Percentiles rank a stretch among this genome's conserved stretches.
phyloP scores from a whole-genome alignment of 2,797 vertebrate species.

The Neosilurus mollespiculum region DNA sequence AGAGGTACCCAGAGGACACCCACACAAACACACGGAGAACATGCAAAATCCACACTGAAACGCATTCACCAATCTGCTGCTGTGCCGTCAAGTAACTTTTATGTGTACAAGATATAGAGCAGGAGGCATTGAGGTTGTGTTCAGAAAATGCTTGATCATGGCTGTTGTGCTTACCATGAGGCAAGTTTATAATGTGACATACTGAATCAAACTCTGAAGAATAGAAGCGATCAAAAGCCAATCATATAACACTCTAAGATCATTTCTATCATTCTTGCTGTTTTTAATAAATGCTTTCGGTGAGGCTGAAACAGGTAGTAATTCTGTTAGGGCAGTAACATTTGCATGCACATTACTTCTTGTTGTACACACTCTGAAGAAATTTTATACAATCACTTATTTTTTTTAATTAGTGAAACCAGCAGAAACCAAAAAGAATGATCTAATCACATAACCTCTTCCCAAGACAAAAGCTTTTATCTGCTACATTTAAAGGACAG shows the following conservation, averaged over 20 bases:
- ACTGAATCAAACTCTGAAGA: not conserved
- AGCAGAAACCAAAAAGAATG: constrained; percentile 25
- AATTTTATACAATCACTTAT: constrained; percentile 11
- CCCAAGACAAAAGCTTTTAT: constrained; percentile 46
- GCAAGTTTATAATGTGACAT: not conserved
- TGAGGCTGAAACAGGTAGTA: not conserved
- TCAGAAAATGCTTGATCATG: not conserved
- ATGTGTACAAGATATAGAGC: too few relatives aligned
- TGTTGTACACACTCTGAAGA: constrained; percentile 20
- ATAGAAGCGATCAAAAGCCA: not conserved
- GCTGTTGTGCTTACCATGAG: not conserved
- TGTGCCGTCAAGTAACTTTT: too few relatives aligned
- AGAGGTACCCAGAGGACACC: too few relatives aligned
- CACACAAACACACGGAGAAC: too few relatives aligned
- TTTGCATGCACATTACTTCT: constrained; percentile 13
- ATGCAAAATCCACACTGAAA: too few relatives aligned
- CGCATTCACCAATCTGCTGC: too few relatives aligned
- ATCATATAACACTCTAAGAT: not conserved
- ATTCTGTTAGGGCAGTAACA: not conserved
- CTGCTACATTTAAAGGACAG: constrained; percentile 41
- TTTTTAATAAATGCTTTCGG: not conserved
- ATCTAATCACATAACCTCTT: constrained; percentile 22
- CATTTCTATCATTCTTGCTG: not conserved
- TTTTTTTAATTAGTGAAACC: constrained; percentile 10
- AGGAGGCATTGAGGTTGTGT: too few relatives aligned